phyloP scores from a whole-genome alignment of 2,888 invertebrate species.

The Hyposoter didymator region DNA sequence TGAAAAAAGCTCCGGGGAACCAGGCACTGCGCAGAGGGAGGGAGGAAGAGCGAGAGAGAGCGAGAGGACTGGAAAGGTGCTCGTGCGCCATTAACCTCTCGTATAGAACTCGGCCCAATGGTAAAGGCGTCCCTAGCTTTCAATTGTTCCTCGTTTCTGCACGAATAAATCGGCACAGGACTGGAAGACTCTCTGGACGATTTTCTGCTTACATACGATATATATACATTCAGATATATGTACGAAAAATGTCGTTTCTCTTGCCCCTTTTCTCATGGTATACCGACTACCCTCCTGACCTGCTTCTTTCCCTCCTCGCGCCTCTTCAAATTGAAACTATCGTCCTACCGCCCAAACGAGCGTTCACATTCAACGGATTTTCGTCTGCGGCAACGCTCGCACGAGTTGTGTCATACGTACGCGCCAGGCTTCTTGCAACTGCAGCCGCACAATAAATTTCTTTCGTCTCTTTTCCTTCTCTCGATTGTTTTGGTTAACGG shows the following conservation, averaged over 20 bases:
- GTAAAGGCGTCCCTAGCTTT: slow-evolving; percentile 63
- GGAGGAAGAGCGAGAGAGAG: slow-evolving; percentile 34
- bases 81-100: slow-evolving; percentile 68
- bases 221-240: slow-evolving; percentile 20
- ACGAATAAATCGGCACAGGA: slow-evolving; percentile 68
- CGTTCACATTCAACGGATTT: slow-evolving; percentile 32
- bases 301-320: slow-evolving; percentile 46
- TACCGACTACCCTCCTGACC: slow-evolving; percentile 58
- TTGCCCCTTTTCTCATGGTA: slow-evolving; percentile 25
- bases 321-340: slow-evolving; percentile 57
- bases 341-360: not conserved
- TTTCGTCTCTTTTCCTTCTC: not conserved
- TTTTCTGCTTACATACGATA: slow-evolving; percentile 20
- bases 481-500: not conserved
- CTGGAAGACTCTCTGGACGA: slow-evolving; percentile 41
- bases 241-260: slow-evolving; percentile 39
- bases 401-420: not conserved
- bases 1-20: slow-evolving; percentile 45
- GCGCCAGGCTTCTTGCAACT: not conserved
- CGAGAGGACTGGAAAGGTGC: slow-evolving; percentile 58
- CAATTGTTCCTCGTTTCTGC: slow-evolving; percentile 70
- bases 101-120: slow-evolving; percentile 63
- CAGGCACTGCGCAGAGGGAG: slow-evolving; percentile 3
- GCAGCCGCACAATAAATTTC: not conserved
- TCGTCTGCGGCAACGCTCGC: not conserved